A percentile compares a stretch with the other conserved stretches of the same genome.
phyloP scores from a whole-genome alignment of 2,113 vertebrate genomes.

The Oophaga pumilio region DNA sequence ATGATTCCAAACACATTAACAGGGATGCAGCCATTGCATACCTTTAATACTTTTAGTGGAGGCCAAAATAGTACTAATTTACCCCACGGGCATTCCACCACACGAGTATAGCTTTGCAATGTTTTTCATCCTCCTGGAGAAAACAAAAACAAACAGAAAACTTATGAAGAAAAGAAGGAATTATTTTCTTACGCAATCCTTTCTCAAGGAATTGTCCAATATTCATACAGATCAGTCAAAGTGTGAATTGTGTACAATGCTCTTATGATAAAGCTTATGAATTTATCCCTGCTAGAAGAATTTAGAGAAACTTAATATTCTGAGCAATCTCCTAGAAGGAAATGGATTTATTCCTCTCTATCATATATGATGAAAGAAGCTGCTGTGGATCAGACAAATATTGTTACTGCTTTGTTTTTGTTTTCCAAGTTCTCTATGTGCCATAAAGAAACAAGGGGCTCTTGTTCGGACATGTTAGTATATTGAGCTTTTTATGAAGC shows the following conservation, averaged over 20 bases:
- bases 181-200: constrained; percentile 78
- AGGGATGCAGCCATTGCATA: constrained; percentile 90
- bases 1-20: constrained; percentile 93
- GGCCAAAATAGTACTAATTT: constrained; percentile 93
- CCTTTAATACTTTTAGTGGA: constrained; percentile 89
- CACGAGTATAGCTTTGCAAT: constrained; percentile 86
- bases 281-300: constrained; percentile 66
- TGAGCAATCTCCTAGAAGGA: constrained; percentile 60
- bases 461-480: constrained; percentile 65
- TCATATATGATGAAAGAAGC: constrained; percentile 59
- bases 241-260: constrained; percentile 82
- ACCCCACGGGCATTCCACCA: constrained; percentile 94
- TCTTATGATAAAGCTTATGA: constrained; percentile 72
- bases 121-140: constrained; percentile 59
- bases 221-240: constrained; percentile 68
- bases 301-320: constrained; percentile 60
- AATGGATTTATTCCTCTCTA: constrained; percentile 56
- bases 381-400: constrained; percentile 68
- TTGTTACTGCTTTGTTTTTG: constrained; percentile 63
- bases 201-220: constrained; percentile 65
- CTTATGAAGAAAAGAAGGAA: constrained; percentile 71
- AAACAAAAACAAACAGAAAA: constrained; percentile 61
- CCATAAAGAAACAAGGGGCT: constrained; percentile 71
- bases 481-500: constrained; percentile 68
- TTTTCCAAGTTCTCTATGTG: constrained; percentile 73